phyloP scores from a whole-genome alignment of 2,113 vertebrate genomes.

The Hippopotamus amphibius region DNA sequence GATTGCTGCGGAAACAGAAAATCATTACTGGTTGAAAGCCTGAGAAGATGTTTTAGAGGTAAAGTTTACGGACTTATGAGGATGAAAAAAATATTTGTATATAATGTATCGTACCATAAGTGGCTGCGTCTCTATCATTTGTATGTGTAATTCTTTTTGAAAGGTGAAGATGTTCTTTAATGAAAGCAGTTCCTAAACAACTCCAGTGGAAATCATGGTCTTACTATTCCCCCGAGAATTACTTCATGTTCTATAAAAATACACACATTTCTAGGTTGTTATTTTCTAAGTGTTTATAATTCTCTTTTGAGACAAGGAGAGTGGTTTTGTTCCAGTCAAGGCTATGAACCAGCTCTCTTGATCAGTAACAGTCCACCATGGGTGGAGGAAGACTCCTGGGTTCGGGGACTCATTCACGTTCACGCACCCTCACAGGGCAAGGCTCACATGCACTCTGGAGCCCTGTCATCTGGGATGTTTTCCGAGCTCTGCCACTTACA shows the following conservation, averaged over 20 bases:
- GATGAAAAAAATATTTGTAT: conserved; percentile 78
- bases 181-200: conserved; percentile 60
- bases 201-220: conserved; percentile 42
- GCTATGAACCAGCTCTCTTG: neutral
- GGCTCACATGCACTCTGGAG: fast-evolving
- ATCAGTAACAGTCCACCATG: neutral
- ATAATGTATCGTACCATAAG: conserved; percentile 62
- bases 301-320: conserved; percentile 33
- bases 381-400: neutral
- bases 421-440: neutral
- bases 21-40: conserved; percentile 71
- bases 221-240: conserved; percentile 20
- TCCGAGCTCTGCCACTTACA: neutral
- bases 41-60: conserved; percentile 71
- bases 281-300: conserved; percentile 57
- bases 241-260: conserved; percentile 54
- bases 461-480: neutral
- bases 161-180: conserved; percentile 62
- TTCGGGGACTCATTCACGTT: fast-evolving
- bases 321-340: conserved; percentile 3
- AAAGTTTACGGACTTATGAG: conserved; percentile 72
- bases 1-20: conserved; percentile 70
- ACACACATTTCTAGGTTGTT: neutral
- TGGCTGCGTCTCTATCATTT: conserved; percentile 52
- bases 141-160: conserved; percentile 55